Evolutionary conservation across 2,888 invertebrate genomes (phyloP).

Genomic region (Peribatodes rhomboidaria): DNA sequence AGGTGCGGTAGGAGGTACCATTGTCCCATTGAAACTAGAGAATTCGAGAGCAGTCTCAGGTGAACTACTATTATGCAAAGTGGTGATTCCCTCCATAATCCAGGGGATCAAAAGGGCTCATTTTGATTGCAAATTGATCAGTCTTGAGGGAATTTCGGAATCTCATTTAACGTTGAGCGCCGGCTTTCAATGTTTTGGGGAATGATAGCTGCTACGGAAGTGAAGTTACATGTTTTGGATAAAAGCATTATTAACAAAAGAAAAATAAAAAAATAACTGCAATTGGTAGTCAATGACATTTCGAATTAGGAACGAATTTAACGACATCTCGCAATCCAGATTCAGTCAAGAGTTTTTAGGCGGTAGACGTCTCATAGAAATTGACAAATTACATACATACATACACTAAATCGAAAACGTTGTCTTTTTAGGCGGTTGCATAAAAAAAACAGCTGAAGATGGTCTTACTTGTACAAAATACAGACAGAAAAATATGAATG

Average conservation of each 20-base stretch:
- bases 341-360: too few species aligned
- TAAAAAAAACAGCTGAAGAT: too few species aligned
- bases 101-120: conserved; percentile 46
- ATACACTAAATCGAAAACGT: too few species aligned
- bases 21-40: conserved; percentile 45
- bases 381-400: too few species aligned
- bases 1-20: conserved; percentile 27
- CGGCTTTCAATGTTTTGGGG: background rate
- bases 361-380: too few species aligned
- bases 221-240: background rate
- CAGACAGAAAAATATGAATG: background rate
- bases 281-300: too few species aligned
- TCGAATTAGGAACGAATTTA: too few species aligned
- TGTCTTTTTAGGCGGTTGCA: too few species aligned
- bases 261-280: too few species aligned
- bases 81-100: conserved; percentile 45
- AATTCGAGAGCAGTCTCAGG: conserved; percentile 47
- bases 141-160: conserved; percentile 26
- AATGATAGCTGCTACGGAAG: background rate
- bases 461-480: too few species aligned
- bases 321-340: too few species aligned
- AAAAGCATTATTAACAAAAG: background rate
- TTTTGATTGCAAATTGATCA: conserved; percentile 50
- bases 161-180: conserved; percentile 26
- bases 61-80: conserved; percentile 49